These are phyloP conservation scores for Enteromius argenteus DNA, from an alignment of 2,797 vertebrate genomes.

Conservation along the genomic window DNA sequence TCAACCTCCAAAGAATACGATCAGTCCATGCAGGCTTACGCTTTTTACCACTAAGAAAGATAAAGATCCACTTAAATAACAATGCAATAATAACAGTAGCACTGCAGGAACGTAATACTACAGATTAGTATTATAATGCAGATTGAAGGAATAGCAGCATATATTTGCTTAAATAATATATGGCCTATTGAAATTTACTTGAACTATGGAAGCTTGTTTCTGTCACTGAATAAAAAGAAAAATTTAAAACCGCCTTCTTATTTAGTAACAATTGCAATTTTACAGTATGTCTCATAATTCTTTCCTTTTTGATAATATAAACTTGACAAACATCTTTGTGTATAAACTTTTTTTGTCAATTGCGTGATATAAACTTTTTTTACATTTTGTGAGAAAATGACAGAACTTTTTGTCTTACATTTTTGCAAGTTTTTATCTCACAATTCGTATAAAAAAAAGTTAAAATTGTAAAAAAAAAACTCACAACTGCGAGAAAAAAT, in stretches of 20 bases:
- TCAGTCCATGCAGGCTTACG: constrained; percentile 98
- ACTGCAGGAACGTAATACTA: not conserved
- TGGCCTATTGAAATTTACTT: too few relatives aligned
- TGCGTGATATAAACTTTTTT: too few relatives aligned
- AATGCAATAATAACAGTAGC: not conserved
- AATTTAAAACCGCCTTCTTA: not conserved
- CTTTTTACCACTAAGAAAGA: constrained; percentile 87
- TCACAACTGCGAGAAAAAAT: too few relatives aligned
- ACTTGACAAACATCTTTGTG: too few relatives aligned
- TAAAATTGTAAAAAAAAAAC: not conserved
- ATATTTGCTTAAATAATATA: not conserved
- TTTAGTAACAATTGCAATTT: not conserved
- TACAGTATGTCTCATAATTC: not conserved
- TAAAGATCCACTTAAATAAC: not conserved
- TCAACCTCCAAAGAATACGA: constrained; percentile 94
- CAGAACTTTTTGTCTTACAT: not conserved
- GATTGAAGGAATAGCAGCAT: not conserved
- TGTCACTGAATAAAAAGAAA: not conserved
- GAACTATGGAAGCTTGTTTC: not conserved
- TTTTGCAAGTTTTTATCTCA: not conserved
- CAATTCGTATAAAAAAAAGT: not conserved
- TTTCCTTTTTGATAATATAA: not conserved
- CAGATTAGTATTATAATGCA: not conserved
- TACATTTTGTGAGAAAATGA: not conserved
- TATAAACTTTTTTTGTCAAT: too few relatives aligned